Base-by-base conservation (phyloP, 2,888 invertebrate species). In the Meteorus colon region DNA sequence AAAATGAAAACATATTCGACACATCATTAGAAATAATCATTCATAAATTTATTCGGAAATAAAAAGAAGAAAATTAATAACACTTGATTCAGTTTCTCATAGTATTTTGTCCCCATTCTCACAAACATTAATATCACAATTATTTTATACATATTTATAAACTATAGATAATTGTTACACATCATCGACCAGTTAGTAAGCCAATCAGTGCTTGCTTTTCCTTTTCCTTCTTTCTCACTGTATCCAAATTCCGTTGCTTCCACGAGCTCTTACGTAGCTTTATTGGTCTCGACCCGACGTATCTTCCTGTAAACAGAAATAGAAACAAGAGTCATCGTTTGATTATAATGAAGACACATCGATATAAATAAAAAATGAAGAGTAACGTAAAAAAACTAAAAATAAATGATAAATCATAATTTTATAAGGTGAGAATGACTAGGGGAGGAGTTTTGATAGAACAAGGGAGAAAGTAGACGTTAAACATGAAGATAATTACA, bases 241-340 rank as follows among this genome's bases (percentile, higher is more conserved):
- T 93, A 82, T 99, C 98, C 14, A 98, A 91, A 85, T 97, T 96
- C 78, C 99, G 92, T 82, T 96, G 96, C 85, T 95, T 96, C 99
- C 99, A 99, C 0, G 95, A 95, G 87, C 98, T 98, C 91, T 99
- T 99, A 29, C 99, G 91, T 74, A 99, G 91, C 89, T 99, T 99
- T 79, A 99, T 99, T 0, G 99, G 99, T 55, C 99, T 93, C 86
- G 98, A 99, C 76, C 99, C 99, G 0, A 99, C 99, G 89, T 99
- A 99, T 76, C 98, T 95, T 24, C 99, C 97, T 97, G 90, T 63
- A 92, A 91, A 55, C 19, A 55, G 8, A 55, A 55, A 55, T 19
- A 55, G 19, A 55, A n/a, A 87, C 83, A 55, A 72, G 77, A 72
- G 27, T 67, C 45, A 67, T 67, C 67, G 14, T 41, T 60, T 24